Conservation (phyloP, 2,113 vertebrate genomes). For the Dromiciops gliroides region DNA sequence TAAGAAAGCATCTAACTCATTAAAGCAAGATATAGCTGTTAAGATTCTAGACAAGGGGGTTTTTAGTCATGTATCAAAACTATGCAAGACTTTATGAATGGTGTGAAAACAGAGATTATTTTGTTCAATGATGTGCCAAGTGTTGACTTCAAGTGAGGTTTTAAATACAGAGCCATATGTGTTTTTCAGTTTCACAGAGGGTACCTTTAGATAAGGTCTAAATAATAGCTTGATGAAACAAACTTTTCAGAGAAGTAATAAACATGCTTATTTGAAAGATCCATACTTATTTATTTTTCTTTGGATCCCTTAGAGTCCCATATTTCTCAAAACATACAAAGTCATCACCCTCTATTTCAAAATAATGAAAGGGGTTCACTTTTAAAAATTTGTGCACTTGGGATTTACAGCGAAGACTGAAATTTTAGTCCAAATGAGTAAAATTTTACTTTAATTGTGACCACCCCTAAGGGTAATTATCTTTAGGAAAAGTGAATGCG, state of each 20-base stretch:
- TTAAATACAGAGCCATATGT: neutral
- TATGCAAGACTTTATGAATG: neutral
- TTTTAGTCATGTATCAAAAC: neutral
- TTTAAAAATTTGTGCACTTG: neutral
- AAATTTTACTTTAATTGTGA: conserved; percentile 2
- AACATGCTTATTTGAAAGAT: neutral
- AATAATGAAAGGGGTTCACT: neutral
- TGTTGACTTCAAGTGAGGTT: neutral
- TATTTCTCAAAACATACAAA: neutral
- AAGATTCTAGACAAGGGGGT: neutral
- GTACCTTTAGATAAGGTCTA: neutral
- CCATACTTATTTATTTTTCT: neutral
- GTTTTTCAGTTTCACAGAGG: neutral
- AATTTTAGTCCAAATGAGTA: neutral
- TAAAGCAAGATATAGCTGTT: neutral
- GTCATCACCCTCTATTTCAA: neutral
- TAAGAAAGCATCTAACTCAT: neutral
- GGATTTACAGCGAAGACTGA: neutral
- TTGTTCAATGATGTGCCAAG: neutral
- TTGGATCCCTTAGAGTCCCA: neutral
- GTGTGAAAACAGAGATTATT: neutral
- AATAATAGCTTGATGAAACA: neutral
- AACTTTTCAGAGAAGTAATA: neutral
- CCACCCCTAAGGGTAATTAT: neutral
- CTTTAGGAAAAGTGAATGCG: neutral